Conservation (phyloP, 2,113 vertebrate species). For the Bos javanicus region DNA sequence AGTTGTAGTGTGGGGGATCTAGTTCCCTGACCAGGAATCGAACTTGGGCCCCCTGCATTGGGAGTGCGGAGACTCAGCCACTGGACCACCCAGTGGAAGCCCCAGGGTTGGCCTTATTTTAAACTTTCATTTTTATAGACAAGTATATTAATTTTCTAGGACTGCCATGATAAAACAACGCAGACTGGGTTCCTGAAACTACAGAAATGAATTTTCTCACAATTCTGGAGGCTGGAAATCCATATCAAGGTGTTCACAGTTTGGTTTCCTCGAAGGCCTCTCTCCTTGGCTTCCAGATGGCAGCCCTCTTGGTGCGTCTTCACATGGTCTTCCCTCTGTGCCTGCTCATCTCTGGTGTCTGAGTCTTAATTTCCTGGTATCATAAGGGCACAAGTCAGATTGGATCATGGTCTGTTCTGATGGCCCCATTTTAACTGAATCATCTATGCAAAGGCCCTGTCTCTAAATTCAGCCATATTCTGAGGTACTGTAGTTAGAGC, state of each 20-base stretch:
- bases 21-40: not conserved
- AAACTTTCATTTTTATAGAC: not conserved
- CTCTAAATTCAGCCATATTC: not conserved
- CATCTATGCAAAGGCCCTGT: not conserved
- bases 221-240: not conserved
- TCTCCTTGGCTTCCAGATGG: not conserved
- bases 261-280: not conserved
- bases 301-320: not conserved
- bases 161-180: not conserved
- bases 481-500: not conserved
- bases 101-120: not conserved
- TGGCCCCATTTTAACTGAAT: not conserved
- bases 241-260: not conserved
- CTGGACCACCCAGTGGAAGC: not conserved
- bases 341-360: not conserved
- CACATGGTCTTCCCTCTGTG: too few species aligned
- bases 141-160: not conserved
- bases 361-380: not conserved
- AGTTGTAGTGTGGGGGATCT: not conserved
- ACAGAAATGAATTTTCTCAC: not conserved
- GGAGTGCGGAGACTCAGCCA: rapidly evolving
- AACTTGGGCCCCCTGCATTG: not conserved
- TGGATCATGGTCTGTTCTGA: not conserved
- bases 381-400: not conserved
- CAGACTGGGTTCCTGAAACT: not conserved